These are phyloP conservation scores for Podilymbus podiceps DNA, from an alignment of 2,113 vertebrate species.

Conservation along the genomic window DNA sequence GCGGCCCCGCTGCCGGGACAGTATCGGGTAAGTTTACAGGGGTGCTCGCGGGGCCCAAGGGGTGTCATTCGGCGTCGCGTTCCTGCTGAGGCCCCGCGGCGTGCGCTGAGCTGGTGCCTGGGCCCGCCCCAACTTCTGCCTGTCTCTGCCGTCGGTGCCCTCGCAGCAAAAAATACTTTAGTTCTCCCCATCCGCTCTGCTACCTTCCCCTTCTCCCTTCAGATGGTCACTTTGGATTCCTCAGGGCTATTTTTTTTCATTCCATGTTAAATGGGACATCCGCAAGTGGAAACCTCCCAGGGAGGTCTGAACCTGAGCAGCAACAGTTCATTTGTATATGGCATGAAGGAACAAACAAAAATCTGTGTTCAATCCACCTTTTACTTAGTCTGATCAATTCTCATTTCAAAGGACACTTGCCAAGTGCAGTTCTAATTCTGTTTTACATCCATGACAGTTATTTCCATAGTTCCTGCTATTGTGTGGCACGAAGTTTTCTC, in stretches of 20 bases:
- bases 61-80: too few species aligned
- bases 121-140: not conserved
- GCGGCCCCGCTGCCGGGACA: not conserved
- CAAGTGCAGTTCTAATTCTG: not conserved
- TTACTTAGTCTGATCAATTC: not conserved
- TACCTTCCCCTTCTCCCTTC: not conserved
- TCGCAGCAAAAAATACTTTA: accelerated
- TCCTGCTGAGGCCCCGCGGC: not conserved
- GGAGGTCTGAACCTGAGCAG: not conserved
- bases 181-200: not conserved
- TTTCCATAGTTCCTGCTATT: not conserved
- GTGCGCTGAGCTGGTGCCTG: not conserved
- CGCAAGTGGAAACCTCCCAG: not conserved
- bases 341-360: not conserved
- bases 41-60: not conserved
- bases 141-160: not conserved
- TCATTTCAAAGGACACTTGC: not conserved
- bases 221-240: not conserved
- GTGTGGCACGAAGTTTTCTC: not conserved
- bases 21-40: not conserved
- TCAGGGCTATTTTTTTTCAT: not conserved
- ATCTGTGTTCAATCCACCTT: not conserved
- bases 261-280: not conserved
- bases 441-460: not conserved
- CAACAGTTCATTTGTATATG: not conserved